Base-by-base conservation (phyloP, 2,113 vertebrate species). In the Platichthys flesus region DNA sequence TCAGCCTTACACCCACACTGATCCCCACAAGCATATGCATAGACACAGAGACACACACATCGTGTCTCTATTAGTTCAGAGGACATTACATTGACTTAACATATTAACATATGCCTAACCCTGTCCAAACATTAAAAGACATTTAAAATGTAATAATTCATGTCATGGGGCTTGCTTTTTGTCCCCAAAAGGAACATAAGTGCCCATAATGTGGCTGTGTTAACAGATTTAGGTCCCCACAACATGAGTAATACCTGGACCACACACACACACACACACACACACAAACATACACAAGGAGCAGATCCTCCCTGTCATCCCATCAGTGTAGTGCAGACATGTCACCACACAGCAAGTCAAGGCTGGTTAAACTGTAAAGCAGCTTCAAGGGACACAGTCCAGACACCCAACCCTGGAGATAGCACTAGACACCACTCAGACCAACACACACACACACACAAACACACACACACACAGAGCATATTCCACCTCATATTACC, bases 241-340 rank as follows among this genome's bases (percentile, higher is more conserved):
- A 23, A 23, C 10, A 7, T 62, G 31, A 62, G 60, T 42, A 62
- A 62, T 63, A 63, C n/a, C 61, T 42, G 40, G 61, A 45, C 60
- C 10, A 40, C 28, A 35, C 58, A 60, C 58, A 60, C 58, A 35
- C 58, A 60, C 12, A 42, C 12, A 13, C 56, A 15, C 56, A 59
- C 57, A 42, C 12, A 13, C 24, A 15, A 24, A 59, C 57, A 78
- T 91, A 78, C 31, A 76, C 65, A 76, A 7, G 31, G 31, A 31
- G 31, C 66, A 74, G 78, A 87, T 88, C 81, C 87, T 82, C 80
- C 84, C 85, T 84, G 78, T 72, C 76, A 91, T 93, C 95, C 96
- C 95, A 95, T 95, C 96, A 95, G 96, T 94, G 96, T 90, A 95
- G 95, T 96, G 96, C 95, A 96, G 96, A 95, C 95, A 95, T 97